Percentiles rank a stretch among this genome's conserved stretches.
Evolutionary conservation across 1,140 invertebrate species (phyloP).

Genomic region (Chrysoperla carnea): DNA sequence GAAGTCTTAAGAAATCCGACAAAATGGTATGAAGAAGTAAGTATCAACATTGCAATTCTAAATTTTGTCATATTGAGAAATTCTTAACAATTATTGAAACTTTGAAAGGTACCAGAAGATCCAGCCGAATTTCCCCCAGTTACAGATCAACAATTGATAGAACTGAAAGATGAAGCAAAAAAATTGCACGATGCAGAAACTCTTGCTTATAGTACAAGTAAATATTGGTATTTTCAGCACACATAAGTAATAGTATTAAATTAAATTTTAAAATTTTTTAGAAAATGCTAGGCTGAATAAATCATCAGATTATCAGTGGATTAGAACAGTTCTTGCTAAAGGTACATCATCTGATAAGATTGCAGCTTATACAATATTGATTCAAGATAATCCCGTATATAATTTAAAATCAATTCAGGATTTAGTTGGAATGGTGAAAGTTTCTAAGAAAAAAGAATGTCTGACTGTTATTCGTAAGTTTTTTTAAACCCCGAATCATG

Average conservation of each 20-base stretch:
- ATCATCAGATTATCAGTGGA: constrained; percentile 45
- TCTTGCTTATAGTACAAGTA: constrained; percentile 34
- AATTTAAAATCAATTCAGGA: constrained; percentile 51
- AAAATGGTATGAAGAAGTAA: constrained; percentile 11
- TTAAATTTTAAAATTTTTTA: constrained; percentile 12
- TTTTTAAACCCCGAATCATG: background rate
- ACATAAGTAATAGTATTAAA: constrained; percentile 10
- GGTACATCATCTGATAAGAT: constrained; percentile 75
- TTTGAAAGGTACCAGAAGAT: constrained; percentile 27
- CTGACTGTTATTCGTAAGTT: constrained; percentile 38
- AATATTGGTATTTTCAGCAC: constrained; percentile 11
- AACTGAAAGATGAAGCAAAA: constrained; percentile 37
- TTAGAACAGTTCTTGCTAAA: constrained; percentile 57
- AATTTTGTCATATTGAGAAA: background rate
- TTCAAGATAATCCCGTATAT: constrained; percentile 73
- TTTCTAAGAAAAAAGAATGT: constrained; percentile 62
- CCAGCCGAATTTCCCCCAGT: constrained; percentile 19
- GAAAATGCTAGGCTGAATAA: constrained; percentile 29
- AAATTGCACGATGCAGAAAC: constrained; percentile 39
- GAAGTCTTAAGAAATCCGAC: constrained; percentile 1
- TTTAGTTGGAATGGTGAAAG: constrained; percentile 61
- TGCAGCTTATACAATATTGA: constrained; percentile 62
- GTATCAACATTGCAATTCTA: background rate
- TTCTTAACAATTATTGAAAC: constrained; percentile 1
- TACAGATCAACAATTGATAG: constrained; percentile 28